phyloP scores from a whole-genome alignment of 2,888 invertebrate species.

The Melinaea marsaeus region DNA sequence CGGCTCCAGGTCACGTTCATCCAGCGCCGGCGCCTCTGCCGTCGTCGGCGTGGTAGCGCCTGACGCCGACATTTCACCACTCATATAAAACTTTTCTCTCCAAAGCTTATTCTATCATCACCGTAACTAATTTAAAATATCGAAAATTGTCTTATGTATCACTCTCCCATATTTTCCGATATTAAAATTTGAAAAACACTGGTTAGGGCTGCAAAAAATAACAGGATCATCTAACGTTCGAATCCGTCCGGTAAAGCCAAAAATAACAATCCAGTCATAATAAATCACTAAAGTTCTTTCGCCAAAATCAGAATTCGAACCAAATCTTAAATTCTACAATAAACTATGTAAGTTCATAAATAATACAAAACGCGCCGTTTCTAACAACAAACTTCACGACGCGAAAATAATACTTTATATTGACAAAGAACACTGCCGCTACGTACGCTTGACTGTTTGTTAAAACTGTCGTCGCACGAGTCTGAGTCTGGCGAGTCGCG shows the following conservation, averaged over 20 bases:
- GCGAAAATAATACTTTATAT: not conserved
- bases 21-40: slow-evolving; percentile 77
- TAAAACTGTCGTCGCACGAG: too few species aligned
- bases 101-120: slow-evolving; percentile 20
- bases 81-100: slow-evolving; percentile 20
- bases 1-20: slow-evolving; percentile 85
- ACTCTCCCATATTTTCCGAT: slow-evolving; percentile 17
- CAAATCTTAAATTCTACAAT: slow-evolving; percentile 4
- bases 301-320: slow-evolving; percentile 12
- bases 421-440: slow-evolving; percentile 1
- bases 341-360: not conserved
- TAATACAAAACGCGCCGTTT: not conserved
- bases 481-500: too few species aligned
- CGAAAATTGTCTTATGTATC: slow-evolving; percentile 5
- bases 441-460: not conserved
- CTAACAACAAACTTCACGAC: not conserved
- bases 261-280: slow-evolving; percentile 35
- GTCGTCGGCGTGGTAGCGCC: slow-evolving; percentile 87
- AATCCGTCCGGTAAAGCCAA: slow-evolving; percentile 32
- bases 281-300: slow-evolving; percentile 27
- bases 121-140: not conserved
- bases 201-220: slow-evolving; percentile 16
- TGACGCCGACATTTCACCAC: slow-evolving; percentile 49
- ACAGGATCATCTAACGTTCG: slow-evolving; percentile 14
- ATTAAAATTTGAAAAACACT: slow-evolving; percentile 10